Evolutionary conservation across 2,113 vertebrate species (phyloP).

Genomic region (Gnathonemus longibarbis): DNA sequence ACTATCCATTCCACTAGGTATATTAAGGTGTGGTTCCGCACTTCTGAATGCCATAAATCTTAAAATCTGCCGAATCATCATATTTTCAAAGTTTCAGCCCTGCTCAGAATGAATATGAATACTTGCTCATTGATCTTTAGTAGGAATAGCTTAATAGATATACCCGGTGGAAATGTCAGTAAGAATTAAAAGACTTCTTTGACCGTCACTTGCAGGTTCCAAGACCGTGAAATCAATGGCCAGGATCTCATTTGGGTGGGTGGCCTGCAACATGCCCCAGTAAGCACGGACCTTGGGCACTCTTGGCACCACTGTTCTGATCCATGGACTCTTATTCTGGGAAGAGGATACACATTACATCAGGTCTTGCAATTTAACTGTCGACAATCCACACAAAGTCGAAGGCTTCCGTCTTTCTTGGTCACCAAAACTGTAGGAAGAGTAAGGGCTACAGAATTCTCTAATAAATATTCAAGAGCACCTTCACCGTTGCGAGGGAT

Average conservation of each 20-base stretch:
- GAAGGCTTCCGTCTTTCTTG: background rate
- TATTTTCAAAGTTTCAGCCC: background rate
- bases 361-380: background rate
- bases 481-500: background rate
- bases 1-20: background rate
- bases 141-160: background rate
- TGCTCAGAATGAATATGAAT: background rate
- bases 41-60: background rate
- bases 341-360: background rate
- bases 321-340: background rate
- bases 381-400: background rate
- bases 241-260: background rate
- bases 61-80: background rate
- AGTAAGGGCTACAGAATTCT: background rate
- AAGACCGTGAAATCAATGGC: background rate
- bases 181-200: background rate
- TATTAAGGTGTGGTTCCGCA: background rate
- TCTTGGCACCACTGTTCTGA: background rate
- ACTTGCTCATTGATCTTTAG: background rate
- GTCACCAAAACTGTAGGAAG: background rate
- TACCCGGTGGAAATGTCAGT: background rate
- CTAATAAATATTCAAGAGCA: background rate
- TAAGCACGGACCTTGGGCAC: background rate
- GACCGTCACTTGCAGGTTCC: background rate
- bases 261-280: background rate